Evolutionary conservation across 2,888 invertebrate species (phyloP).

Genomic region (Cheilosia impressa): DNA sequence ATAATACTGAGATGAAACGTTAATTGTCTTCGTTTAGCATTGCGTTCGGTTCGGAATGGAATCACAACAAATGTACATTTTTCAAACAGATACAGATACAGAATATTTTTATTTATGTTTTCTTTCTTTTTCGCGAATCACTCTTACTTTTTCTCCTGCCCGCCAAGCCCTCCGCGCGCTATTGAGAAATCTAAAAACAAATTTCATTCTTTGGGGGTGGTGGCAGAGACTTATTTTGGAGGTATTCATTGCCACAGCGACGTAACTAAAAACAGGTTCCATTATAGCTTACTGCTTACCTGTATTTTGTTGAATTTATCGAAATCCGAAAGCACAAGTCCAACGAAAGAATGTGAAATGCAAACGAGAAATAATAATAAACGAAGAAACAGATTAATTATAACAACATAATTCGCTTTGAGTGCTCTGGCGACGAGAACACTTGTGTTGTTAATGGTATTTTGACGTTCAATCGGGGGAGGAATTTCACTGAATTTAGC

Average conservation of each 20-base stretch:
- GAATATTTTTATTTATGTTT: conserved; percentile 43
- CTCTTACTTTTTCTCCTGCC: conserved; percentile 9
- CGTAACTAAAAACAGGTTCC: conserved; percentile 23
- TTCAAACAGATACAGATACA: conserved; percentile 33
- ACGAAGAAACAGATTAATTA: conserved; percentile 49
- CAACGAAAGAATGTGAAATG: conserved; percentile 21
- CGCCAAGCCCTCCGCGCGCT: conserved; percentile 1
- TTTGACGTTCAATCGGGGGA: neutral
- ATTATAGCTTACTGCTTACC: conserved; percentile 62
- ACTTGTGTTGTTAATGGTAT: conserved; percentile 42
- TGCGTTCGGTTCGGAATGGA: conserved; percentile 11
- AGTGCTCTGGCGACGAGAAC: conserved; percentile 45
- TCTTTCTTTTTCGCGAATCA: conserved; percentile 36
- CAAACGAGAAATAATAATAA: conserved; percentile 37
- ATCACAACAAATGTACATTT: conserved; percentile 23
- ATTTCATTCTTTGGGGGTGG: conserved; percentile 45
- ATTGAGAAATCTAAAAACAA: conserved; percentile 30
- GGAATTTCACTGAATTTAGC: conserved; percentile 16
- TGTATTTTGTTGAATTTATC: conserved; percentile 24
- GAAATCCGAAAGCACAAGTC: conserved; percentile 15
- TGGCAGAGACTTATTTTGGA: conserved; percentile 53
- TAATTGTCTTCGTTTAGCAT: conserved; percentile 58
- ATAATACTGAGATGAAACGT: conserved; percentile 38
- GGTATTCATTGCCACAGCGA: conserved; percentile 43
- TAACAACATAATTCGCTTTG: conserved; percentile 56